phyloP scores from a whole-genome alignment of 2,888 invertebrate species.

The Ellobium chinense region DNA sequence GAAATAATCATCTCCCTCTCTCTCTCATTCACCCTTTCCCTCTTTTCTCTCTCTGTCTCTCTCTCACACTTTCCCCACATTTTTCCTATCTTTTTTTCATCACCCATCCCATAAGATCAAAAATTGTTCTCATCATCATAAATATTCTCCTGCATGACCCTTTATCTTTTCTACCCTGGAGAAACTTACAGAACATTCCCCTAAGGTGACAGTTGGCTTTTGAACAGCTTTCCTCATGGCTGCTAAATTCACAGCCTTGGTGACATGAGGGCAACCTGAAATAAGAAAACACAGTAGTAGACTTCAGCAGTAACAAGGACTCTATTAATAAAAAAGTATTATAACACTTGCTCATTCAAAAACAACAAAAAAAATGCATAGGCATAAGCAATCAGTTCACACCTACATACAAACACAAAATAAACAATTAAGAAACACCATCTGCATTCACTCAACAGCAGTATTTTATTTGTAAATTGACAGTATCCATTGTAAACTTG shows the following conservation, averaged over 20 bases:
- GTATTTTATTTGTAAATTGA: too few species aligned
- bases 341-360: too few species aligned
- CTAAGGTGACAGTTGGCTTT: conserved; percentile 62
- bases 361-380: too few species aligned
- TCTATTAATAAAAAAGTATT: too few species aligned
- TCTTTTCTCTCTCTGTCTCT: background rate
- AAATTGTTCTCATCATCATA: background rate
- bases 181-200: conserved; percentile 71
- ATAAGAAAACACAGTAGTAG: too few species aligned
- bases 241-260: conserved; percentile 72
- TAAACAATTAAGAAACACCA: background rate
- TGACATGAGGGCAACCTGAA: conserved; percentile 70
- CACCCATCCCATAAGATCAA: background rate
- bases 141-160: background rate
- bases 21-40: background rate
- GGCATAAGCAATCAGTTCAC: background rate
- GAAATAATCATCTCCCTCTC: background rate
- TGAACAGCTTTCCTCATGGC: conserved; percentile 70
- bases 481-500: too few species aligned
- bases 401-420: background rate
- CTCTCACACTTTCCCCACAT: background rate
- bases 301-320: too few species aligned
- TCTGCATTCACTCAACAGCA: too few species aligned
- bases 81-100: too few species aligned
- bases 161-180: background rate